Evolutionary conservation across 2,113 vertebrate species (phyloP), one percentile per base, ranked within the genome.

Genomic region (Sarotherodon lohbergeri): DNA sequence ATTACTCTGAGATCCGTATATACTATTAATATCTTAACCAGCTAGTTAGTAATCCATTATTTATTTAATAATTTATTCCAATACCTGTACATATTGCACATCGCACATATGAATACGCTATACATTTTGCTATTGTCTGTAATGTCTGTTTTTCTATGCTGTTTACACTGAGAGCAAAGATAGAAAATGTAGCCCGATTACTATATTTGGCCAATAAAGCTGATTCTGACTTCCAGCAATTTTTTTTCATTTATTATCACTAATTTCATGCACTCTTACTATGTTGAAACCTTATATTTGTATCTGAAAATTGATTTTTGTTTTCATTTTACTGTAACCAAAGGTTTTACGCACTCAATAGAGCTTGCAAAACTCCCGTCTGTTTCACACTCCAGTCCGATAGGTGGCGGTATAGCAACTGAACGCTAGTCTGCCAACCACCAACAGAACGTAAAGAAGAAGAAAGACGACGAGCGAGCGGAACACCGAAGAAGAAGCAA

Each of bases 401-500:
- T 36, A 22, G 39, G 41, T 78, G 83, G 27, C 68, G 13, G 27
- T 50, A 59, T n/a, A 5, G 54, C 36, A 11, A 4, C 12, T 24
- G 54, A 29, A 22, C 4, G 3, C 17, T 52, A 4, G n/a, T 56
- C 41, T 46, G 16, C 17, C 34, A 12, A 32, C n/a, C 29, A 43
- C 5, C 2, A 59, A 16, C 36, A 19, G 32, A 14, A 29, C 71
- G 41, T 19, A 76, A 48, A 7, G 27, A 73, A 17, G 68, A 48
- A 73, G 24, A 57, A 43, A 57, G 24, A 57, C 2, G 6, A 12
- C 3, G 43, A 93, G 80, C 87, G 86, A 73, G 85, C 11, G 46
- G 76, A 83, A 85, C 54, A 32, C 46, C 11, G 12, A 13, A 41
- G 46, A 80, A 52, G 85, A 84, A 91, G 90, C 81, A 91, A 92